Percentiles rank a stretch among this genome's conserved stretches.
Conservation (phyloP, 37 sponge, comb jelly and placozoan species). For the Theonella swinhoei region DNA sequence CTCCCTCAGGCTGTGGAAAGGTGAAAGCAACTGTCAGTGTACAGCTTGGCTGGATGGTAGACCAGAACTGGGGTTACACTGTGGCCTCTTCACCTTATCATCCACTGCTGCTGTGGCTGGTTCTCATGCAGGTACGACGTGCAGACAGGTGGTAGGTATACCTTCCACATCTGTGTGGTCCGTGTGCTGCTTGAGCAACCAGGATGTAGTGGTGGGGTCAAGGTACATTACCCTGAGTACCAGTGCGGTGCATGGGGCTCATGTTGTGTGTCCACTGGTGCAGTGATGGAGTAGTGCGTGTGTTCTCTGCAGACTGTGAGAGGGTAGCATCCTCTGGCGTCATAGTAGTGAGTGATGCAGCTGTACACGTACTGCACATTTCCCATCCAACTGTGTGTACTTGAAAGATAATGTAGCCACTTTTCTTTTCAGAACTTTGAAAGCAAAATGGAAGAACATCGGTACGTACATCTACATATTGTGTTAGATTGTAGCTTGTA, state of each 20-base stretch:
- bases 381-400: not conserved
- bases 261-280: not conserved
- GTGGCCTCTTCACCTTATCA: too few relatives aligned
- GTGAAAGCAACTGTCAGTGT: constrained; percentile 35
- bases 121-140: constrained; percentile 38
- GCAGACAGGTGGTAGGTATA: constrained; percentile 57
- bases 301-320: constrained; percentile 55
- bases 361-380: not conserved
- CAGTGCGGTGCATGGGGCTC: not conserved
- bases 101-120: too few relatives aligned
- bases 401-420: not conserved
- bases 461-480: not conserved
- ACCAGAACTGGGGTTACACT: too few relatives aligned
- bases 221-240: constrained; percentile 41
- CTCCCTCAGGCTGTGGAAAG: constrained; percentile 78
- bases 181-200: constrained; percentile 65
- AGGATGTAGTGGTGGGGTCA: constrained; percentile 72
- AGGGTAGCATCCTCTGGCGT: constrained; percentile 53
- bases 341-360: constrained; percentile 49
- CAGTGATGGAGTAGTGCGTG: constrained; percentile 70
- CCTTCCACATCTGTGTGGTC: constrained; percentile 80
- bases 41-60: too few relatives aligned
- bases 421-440: constrained; percentile 27
- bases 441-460: constrained; percentile 27
- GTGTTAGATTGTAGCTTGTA: not conserved